These are phyloP conservation scores for Alaudala cheleensis DNA, from an alignment of 2,113 vertebrate species.

Conservation along the genomic window DNA sequence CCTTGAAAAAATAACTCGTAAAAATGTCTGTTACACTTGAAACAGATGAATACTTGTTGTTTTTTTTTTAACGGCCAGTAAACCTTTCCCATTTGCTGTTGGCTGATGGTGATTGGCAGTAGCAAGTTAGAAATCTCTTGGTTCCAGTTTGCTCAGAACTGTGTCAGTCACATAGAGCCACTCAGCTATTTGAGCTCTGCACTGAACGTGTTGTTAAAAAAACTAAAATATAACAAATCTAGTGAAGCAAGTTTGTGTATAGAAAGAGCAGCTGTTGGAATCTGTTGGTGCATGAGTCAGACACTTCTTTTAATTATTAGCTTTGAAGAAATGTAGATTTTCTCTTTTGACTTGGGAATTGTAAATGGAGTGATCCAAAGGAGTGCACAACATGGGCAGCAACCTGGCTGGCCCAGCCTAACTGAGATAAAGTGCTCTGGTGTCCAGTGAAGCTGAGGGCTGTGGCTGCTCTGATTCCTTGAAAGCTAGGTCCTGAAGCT, in stretches of 20 bases:
- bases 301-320: neutral
- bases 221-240: neutral
- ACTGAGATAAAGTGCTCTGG: neutral
- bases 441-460: neutral
- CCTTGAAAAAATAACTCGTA: neutral
- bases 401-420: neutral
- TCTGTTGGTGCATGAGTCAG: neutral
- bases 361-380: neutral
- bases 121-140: neutral
- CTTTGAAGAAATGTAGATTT: neutral
- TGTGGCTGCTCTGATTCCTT: neutral
- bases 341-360: neutral
- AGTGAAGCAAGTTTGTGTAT: neutral
- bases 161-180: neutral
- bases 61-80: neutral
- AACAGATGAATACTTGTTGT: neutral
- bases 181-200: neutral
- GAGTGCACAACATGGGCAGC: neutral
- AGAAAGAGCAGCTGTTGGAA: slow-evolving; percentile 13
- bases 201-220: neutral
- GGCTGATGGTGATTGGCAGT: neutral
- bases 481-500: neutral
- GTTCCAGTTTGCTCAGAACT: neutral
- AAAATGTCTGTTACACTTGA: neutral
- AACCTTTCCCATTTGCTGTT: neutral